These are phyloP conservation scores for Gadopsis marmoratus DNA, from an alignment of 2,797 vertebrate genomes.

Conservation along the genomic window DNA sequence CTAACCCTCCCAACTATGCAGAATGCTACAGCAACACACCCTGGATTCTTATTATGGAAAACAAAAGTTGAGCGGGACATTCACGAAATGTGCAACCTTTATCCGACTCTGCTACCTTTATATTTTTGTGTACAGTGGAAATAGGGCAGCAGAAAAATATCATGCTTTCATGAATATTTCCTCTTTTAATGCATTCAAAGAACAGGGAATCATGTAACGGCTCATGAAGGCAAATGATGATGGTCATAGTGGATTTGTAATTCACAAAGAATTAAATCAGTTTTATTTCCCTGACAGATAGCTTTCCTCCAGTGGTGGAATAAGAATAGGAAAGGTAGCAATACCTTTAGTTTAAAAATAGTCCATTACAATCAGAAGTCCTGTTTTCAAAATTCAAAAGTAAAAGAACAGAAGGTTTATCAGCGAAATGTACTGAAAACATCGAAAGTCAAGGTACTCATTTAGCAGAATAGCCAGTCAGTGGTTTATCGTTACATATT, in stretches of 20 bases:
- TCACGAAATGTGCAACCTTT: slow-evolving; percentile 60
- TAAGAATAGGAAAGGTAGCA: neutral
- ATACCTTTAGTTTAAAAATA: neutral
- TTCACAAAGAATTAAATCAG: neutral
- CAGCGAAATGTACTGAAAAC: neutral
- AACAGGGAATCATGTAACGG: neutral
- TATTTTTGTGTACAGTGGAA: slow-evolving; percentile 6
- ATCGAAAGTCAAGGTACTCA: neutral
- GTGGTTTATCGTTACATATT: neutral
- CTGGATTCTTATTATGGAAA: slow-evolving; percentile 78
- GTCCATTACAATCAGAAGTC: neutral
- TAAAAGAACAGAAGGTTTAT: neutral
- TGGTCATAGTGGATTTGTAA: neutral
- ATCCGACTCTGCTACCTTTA: slow-evolving; percentile 35
- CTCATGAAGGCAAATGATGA: neutral
- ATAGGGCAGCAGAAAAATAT: neutral
- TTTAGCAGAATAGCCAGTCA: neutral
- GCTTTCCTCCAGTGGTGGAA: neutral
- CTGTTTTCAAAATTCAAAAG: neutral
- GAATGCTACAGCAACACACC: slow-evolving; percentile 83
- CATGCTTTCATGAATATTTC: neutral
- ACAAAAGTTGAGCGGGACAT: slow-evolving; percentile 83
- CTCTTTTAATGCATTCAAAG: neutral
- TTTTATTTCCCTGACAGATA: neutral
- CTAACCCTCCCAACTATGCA: slow-evolving; percentile 87